These are phyloP conservation scores for Caenorhabditis sulstoni DNA, from an alignment of 2,888 invertebrate species.

Conservation along the genomic window DNA sequence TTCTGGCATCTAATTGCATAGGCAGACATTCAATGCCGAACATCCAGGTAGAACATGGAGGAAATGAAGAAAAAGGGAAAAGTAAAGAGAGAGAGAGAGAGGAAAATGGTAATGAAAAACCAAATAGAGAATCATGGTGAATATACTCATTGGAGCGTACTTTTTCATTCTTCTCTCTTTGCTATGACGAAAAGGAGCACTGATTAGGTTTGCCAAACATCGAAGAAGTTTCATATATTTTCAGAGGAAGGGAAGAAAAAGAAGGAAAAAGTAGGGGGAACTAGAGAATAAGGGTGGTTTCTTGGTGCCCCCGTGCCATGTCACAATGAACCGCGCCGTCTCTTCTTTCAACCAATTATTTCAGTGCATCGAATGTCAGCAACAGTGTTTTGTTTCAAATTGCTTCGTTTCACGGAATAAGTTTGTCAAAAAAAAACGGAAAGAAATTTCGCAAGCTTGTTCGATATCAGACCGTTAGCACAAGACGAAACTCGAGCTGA, in stretches of 20 bases:
- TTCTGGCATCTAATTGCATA: constrained; percentile 52
- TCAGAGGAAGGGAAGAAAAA: not conserved
- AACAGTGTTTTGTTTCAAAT: constrained; percentile 52
- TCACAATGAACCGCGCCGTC: not conserved
- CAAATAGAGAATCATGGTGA: not conserved
- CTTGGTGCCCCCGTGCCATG: not conserved
- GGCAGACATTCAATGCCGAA: constrained; percentile 25
- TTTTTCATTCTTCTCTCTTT: too few species aligned
- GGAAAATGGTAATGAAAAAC: constrained; percentile 30
- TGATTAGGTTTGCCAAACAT: too few species aligned
- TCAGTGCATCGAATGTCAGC: constrained; percentile 43
- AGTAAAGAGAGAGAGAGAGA: not conserved
- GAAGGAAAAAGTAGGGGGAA: not conserved
- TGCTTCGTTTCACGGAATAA: constrained; percentile 12
- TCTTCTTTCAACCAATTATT: constrained; percentile 39
- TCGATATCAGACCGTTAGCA: too few species aligned
- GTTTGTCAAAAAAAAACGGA: constrained; percentile 19
- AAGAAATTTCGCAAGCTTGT: too few species aligned
- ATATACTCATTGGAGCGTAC: not conserved
- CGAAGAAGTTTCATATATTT: too few species aligned
- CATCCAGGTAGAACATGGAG: too few species aligned
- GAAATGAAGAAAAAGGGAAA: constrained; percentile 19
- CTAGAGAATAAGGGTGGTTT: too few species aligned
- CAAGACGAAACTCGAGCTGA: constrained; percentile 1
- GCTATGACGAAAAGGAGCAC: too few species aligned